Evolutionary conservation across 2,113 vertebrate genomes (phyloP), one percentile per base, ranked within the genome.

Genomic region (Pachyramphus minor): DNA sequence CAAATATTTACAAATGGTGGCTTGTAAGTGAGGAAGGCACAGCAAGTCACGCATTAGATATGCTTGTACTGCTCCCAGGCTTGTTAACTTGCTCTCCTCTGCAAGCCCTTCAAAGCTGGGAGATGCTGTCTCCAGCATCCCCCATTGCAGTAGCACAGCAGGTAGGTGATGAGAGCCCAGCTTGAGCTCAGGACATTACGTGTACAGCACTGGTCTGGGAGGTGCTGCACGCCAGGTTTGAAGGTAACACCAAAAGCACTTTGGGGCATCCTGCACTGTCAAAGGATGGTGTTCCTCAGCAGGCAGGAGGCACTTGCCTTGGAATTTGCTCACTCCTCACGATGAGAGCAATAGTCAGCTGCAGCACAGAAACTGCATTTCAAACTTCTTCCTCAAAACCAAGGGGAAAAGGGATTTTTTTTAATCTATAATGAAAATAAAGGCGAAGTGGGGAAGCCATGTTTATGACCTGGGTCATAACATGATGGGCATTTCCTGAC

Each of bases 61-160:
- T 35, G 44, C 73, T 56, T 41, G 69, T 78, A 52, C 25, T 37
- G 44, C 78, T 90, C 6, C 2, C 55, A 83, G 83, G 28, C 63
- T 60, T 52, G 28, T 52, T 47, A 76, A 28, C 49, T 80, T 35
- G 44, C 37, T 79, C 17, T 72, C 53, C 55, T 49, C 62, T 37
- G 31, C 22, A 84, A 71, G 49, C 31, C 9, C 66, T 60, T 59
- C 25, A 31, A 78, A 72, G 58, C 25, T 58, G 56, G 35, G 67
- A 90, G 73, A 49, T 44, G 42, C 52, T 35, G n/a, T 63, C 41
- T 56, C 24, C 85, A 60, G 58, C 12, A 1, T 28, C 18, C 20
- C 27, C 30, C 1, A 0, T 7, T 1, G 3, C 30, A 47, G 59
- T 49, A 83, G 37, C 1, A 0, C 37, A 37, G 44, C 77, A 63